Conservation (phyloP, 1,140 invertebrate species). For the Bombus haemorrhoidalis region DNA sequence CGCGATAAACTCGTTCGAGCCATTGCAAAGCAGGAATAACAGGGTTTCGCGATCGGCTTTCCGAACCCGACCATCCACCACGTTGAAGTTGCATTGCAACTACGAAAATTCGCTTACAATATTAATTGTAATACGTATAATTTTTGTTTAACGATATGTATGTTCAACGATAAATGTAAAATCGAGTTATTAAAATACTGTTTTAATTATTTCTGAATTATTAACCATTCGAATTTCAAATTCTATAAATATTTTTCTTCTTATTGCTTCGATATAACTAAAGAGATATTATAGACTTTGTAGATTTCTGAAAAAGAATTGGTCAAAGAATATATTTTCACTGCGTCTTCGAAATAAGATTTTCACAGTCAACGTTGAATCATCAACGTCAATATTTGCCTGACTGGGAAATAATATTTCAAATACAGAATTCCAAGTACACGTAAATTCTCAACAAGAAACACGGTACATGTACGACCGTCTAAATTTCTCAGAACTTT, state of each 20-base stretch:
- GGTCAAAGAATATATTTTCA: neutral
- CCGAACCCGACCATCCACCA: neutral
- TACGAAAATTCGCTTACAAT: neutral
- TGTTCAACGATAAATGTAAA: neutral
- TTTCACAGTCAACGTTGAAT: neutral
- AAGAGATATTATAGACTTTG: neutral
- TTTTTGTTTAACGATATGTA: neutral
- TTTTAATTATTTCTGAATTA: neutral
- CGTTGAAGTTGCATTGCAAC: neutral
- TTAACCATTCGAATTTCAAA: neutral
- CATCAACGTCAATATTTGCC: neutral
- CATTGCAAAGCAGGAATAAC: slow-evolving; percentile 18
- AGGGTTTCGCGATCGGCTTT: slow-evolving; percentile 10
- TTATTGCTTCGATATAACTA: too few species aligned
- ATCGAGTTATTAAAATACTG: neutral
- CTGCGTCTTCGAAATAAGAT: neutral
- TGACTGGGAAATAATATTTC: neutral
- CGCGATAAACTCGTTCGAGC: slow-evolving; percentile 30
- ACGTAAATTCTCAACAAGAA: neutral
- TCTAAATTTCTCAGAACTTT: neutral
- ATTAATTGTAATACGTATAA: too few species aligned
- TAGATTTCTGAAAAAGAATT: neutral
- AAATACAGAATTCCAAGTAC: neutral
- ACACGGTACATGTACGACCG: neutral
- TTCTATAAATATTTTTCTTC: neutral